Percentiles rank a stretch among this genome's conserved stretches.
These are phyloP conservation scores for Scytalopus superciliaris DNA, from an alignment of 2,113 vertebrate genomes.

Conservation along the genomic window DNA sequence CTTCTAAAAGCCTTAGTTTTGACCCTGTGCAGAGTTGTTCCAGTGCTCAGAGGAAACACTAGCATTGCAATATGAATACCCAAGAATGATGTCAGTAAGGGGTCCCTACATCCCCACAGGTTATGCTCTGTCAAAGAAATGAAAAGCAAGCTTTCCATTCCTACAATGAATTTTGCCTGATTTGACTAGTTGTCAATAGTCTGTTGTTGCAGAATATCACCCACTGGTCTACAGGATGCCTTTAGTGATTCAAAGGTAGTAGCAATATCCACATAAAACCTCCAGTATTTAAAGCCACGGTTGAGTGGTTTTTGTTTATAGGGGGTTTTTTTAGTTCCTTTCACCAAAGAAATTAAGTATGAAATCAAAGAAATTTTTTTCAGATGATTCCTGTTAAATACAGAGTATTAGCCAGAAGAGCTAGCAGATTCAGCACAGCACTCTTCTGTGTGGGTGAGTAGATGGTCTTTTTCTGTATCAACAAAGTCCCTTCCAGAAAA, in stretches of 20 bases:
- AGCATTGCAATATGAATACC: neutral
- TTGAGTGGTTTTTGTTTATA: neutral
- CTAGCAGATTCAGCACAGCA: neutral
- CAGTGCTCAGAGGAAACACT: accelerated
- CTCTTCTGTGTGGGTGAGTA: neutral
- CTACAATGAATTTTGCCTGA: neutral
- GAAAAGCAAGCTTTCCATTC: neutral
- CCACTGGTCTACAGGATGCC: neutral
- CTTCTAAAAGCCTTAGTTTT: neutral
- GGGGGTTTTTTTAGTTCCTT: accelerated
- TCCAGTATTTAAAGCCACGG: neutral
- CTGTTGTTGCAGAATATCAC: neutral
- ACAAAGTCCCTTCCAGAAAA: neutral
- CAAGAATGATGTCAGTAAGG: neutral
- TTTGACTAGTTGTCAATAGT: accelerated
- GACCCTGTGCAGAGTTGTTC: neutral
- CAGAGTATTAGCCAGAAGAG: neutral
- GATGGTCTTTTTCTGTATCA: neutral
- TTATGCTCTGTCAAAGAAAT: neutral
- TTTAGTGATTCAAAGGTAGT: neutral
- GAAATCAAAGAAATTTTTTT: neutral
- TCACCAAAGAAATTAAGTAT: neutral
- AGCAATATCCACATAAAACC: neutral
- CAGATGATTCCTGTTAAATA: neutral
- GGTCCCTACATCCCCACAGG: neutral